Evolutionary conservation across 2,888 invertebrate genomes (phyloP).

Genomic region (Machimus rusticus): DNA sequence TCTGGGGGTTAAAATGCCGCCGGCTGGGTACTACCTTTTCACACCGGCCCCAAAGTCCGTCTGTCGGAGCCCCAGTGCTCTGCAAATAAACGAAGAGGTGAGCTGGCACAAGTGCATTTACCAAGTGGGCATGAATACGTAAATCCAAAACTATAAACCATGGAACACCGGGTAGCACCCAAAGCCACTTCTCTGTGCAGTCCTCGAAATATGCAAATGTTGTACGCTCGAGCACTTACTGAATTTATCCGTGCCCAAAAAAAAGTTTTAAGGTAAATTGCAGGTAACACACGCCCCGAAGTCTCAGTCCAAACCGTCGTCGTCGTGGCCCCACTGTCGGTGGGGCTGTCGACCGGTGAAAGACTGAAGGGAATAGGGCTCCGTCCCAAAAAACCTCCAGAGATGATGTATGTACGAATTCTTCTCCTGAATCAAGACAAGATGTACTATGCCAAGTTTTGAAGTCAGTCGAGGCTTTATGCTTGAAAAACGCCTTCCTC

Average conservation of each 20-base stretch:
- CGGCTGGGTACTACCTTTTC: background rate
- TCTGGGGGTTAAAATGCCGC: background rate
- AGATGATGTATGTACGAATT: background rate
- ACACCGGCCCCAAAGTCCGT: background rate
- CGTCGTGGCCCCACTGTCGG: background rate
- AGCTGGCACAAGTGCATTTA: background rate
- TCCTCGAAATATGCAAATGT: background rate
- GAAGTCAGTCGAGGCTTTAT: background rate
- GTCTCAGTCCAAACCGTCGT: background rate
- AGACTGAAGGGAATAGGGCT: background rate
- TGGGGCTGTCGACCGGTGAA: background rate
- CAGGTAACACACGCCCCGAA: background rate
- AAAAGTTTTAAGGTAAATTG: constrained; percentile 4
- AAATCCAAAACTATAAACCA: background rate
- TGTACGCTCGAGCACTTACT: constrained; percentile 4
- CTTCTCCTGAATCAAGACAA: background rate
- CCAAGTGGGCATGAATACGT: background rate
- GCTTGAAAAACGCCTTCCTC: background rate
- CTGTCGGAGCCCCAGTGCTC: background rate
- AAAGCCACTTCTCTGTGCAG: constrained; percentile 1
- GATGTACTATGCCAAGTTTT: background rate
- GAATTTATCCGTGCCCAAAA: background rate
- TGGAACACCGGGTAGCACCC: constrained; percentile 1
- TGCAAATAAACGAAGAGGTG: background rate
- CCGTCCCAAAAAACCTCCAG: background rate